phyloP scores from a whole-genome alignment of 2,797 vertebrate genomes.

The Platalea minor region DNA sequence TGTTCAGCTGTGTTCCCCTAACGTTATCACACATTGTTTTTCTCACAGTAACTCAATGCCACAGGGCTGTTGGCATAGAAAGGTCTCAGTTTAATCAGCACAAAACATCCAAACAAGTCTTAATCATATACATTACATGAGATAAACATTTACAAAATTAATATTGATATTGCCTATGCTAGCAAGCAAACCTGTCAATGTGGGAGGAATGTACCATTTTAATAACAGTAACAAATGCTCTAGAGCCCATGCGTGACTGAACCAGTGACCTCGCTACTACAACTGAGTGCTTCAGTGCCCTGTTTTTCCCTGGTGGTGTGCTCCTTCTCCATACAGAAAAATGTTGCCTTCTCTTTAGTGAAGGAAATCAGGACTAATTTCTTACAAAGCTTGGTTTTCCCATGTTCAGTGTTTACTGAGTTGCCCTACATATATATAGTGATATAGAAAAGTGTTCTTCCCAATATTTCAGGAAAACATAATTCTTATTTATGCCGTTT shows the following conservation, averaged over 20 bases:
- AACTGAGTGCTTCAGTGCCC: not conserved
- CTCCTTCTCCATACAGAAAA: not conserved
- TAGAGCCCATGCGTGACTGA: not conserved
- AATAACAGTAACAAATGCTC: constrained; percentile 19
- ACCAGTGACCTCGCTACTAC: not conserved
- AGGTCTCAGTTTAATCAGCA: constrained; percentile 40
- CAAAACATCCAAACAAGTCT: constrained; percentile 38
- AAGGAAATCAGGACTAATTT: not conserved
- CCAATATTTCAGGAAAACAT: not conserved
- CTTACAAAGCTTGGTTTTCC: not conserved
- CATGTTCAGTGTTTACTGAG: not conserved
- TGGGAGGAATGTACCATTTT: not conserved
- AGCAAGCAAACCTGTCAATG: constrained; percentile 9
- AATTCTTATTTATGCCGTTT: not conserved
- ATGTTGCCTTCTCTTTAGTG: not conserved
- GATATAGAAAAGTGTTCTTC: not conserved
- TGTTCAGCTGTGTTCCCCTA: constrained; percentile 1
- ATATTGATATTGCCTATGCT: constrained; percentile 32
- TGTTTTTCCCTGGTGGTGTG: not conserved
- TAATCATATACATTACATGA: constrained; percentile 51
- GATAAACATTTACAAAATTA: constrained; percentile 56
- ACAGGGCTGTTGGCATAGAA: constrained; percentile 33
- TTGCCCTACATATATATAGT: not conserved
- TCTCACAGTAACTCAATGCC: constrained; percentile 13
- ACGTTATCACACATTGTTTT: not conserved